Percentiles rank a stretch among this genome's conserved stretches.
Conservation (phyloP, 2,113 vertebrate species). For the Columba livia region DNA sequence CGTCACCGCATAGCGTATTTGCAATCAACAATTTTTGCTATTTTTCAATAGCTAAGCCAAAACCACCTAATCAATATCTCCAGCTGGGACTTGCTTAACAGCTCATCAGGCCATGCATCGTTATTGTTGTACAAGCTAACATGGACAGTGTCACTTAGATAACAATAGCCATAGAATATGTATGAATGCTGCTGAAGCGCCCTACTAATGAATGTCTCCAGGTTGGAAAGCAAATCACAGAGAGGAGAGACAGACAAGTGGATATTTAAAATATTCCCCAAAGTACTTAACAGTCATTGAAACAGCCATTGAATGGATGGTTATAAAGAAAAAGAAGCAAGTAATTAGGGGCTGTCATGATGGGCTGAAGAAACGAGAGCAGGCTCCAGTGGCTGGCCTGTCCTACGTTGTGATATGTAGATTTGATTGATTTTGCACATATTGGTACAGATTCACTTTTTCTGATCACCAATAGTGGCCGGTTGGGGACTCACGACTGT, state of each 20-base stretch:
- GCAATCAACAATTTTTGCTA: background rate
- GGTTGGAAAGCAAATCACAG: background rate
- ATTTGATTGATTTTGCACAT: background rate
- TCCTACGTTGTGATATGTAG: rapidly evolving
- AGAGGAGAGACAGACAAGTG: background rate
- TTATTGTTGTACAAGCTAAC: background rate
- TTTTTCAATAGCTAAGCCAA: background rate
- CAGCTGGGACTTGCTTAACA: background rate
- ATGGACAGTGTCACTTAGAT: background rate
- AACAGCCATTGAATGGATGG: background rate
- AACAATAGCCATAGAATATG: background rate
- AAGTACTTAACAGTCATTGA: background rate
- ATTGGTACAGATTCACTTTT: background rate
- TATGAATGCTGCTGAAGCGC: background rate
- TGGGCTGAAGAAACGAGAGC: background rate
- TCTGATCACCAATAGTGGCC: background rate
- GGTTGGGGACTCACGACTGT: background rate
- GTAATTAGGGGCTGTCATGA: background rate
- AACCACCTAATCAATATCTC: slow-evolving; percentile 7
- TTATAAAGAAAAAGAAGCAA: background rate
- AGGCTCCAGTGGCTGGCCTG: background rate
- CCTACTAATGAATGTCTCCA: background rate
- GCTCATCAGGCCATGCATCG: background rate
- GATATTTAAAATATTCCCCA: background rate
- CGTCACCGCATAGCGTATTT: background rate